Evolutionary conservation across 2,888 invertebrate species (phyloP).

Genomic region (Conistra vaccinii): DNA sequence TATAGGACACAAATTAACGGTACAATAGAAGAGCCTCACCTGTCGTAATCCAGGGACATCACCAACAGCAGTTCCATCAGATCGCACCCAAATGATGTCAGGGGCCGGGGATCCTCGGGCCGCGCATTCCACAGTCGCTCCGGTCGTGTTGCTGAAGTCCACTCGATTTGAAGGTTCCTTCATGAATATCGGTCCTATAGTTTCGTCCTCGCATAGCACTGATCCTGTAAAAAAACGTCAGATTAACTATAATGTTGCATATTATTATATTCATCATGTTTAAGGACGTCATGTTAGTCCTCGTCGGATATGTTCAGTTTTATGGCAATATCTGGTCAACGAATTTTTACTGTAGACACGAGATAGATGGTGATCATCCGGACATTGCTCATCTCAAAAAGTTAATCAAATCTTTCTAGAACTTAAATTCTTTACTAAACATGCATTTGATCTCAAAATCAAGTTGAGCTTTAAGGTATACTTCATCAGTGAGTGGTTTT

Average conservation of each 20-base stretch:
- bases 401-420: not conserved
- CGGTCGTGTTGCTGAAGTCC: conserved; percentile 98
- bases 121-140: conserved; percentile 97
- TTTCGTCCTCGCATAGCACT: conserved; percentile 93
- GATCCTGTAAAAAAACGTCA: conserved; percentile 77
- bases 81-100: conserved; percentile 97
- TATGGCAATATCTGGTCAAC: not conserved
- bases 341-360: not conserved
- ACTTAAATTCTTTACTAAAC: not conserved
- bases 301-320: not conserved
- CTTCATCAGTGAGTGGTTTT: not conserved
- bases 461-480: not conserved
- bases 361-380: not conserved
- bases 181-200: conserved; percentile 97
- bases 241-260: conserved; percentile 18
- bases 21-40: conserved; percentile 82
- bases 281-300: not conserved
- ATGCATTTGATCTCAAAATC: not conserved
- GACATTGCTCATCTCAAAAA: not conserved
- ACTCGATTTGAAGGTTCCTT: conserved; percentile 97
- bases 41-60: conserved; percentile 97
- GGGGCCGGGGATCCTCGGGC: conserved; percentile 97
- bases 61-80: conserved; percentile 97
- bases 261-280: not conserved
- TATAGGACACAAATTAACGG: not conserved